Conservation (phyloP, 2,113 vertebrate species). For the cattle (Bos taurus) region DNA sequence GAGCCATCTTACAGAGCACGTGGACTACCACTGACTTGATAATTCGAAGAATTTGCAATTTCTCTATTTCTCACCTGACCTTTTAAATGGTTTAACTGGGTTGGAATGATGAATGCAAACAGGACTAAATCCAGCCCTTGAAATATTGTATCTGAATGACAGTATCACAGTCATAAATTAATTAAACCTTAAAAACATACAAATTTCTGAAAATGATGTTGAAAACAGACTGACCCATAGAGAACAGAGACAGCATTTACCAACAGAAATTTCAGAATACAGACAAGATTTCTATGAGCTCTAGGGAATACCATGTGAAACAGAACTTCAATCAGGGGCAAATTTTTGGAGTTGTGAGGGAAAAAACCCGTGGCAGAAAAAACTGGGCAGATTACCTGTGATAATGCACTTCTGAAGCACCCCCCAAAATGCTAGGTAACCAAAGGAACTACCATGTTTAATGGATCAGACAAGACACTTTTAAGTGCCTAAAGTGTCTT, state of each 20-base stretch:
- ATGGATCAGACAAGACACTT: not conserved
- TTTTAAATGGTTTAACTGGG: not conserved
- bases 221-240: not conserved
- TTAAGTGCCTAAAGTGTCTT: no score
- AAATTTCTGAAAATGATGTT: not conserved
- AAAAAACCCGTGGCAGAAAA: not conserved
- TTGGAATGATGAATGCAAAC: not conserved
- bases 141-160: not conserved
- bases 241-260: not conserved
- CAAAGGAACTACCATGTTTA: not conserved
- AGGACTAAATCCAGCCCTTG: not conserved
- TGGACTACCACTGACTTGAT: not conserved
- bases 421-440: not conserved
- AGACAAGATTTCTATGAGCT: not conserved
- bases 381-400: not conserved
- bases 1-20: not conserved
- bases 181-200: not conserved
- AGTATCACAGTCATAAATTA: not conserved
- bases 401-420: not conserved
- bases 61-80: not conserved
- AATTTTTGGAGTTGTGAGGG: not conserved
- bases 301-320: not conserved
- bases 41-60: not conserved
- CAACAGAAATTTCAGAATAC: not conserved
- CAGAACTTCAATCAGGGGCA: not conserved